Evolutionary conservation across 2,113 vertebrate genomes (phyloP).

Genomic region (Diadophis punctatus): DNA sequence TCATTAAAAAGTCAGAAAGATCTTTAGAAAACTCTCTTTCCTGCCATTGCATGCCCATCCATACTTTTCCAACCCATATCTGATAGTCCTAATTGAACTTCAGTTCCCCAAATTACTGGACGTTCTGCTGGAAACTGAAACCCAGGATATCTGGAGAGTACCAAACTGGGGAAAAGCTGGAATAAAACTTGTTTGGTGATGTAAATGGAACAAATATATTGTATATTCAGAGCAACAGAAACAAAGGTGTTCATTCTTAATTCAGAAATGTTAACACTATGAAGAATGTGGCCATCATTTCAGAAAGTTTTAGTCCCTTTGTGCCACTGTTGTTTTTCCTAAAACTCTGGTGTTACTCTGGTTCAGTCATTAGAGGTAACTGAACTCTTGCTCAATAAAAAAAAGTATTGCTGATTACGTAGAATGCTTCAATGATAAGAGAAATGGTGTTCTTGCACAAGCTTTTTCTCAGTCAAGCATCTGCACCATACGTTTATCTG

Average conservation of each 20-base stretch:
- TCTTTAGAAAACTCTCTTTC: neutral
- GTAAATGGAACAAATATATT: neutral
- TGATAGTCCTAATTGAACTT: neutral
- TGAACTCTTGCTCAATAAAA: constrained; percentile 60
- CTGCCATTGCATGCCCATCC: neutral
- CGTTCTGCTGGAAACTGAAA: neutral
- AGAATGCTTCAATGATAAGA: constrained; percentile 21
- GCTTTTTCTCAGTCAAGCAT: constrained; percentile 8
- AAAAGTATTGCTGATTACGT: constrained; percentile 41
- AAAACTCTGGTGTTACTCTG: constrained; percentile 15
- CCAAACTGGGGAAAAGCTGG: neutral
- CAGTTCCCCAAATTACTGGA: neutral
- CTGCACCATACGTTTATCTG: neutral
- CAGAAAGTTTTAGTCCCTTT: constrained; percentile 22
- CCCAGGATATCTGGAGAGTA: neutral
- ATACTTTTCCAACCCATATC: neutral
- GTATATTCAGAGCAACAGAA: neutral
- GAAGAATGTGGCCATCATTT: neutral
- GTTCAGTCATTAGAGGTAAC: constrained; percentile 54
- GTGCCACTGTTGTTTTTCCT: neutral
- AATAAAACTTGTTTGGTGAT: neutral
- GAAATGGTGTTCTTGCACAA: neutral
- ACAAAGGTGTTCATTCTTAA: neutral
- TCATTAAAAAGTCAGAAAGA: neutral
- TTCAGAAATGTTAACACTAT: too few species aligned